Base-by-base conservation (phyloP, 2,888 invertebrate species). In the Aradus depressus region DNA sequence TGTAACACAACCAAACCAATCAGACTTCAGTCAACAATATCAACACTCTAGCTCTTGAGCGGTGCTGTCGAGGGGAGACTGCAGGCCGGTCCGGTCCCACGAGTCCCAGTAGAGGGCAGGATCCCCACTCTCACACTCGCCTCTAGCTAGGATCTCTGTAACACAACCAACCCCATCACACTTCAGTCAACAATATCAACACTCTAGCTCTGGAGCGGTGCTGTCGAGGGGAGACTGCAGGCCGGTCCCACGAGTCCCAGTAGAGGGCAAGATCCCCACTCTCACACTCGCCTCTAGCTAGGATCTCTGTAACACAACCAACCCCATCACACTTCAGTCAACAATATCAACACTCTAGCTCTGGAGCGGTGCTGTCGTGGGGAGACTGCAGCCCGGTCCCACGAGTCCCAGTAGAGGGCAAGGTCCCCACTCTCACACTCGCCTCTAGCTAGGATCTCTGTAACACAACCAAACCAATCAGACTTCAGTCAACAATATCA, bases 181-280 rank as follows among this genome's bases (percentile, higher is more conserved):
- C n/a, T n/a, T n/a, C n/a, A n/a, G n/a, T n/a, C n/a, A n/a, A n/a
- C n/a, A n/a, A n/a, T n/a, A n/a, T n/a, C n/a, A n/a, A n/a, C n/a
- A n/a, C n/a, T n/a, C n/a, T n/a, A 3, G 68, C 67, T 53, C 75
- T 67, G 6, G 71, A 71, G 58, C 67, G 71, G 57, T 67, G 67
- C 59, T 64, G 69, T 50, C 75, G 68, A 23, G 74, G 75, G 70
- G 68, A 59, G 67, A 68, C 57, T 12, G 52, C 48, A 10, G 44
- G 44, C 44, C 83, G 72, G 68, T 91, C 90, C 90, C 90, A 93
- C 5, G 90, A 91, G 69, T 93, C 92, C 92, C 93, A 95, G 70
- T 87, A 91, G 60, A 95, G 72, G 58, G 81, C 79, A 64, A 81
- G 71, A 58, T 75, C 73, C 38, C 60, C 59, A 45, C 72, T 77